phyloP scores from a whole-genome alignment of 2,888 invertebrate genomes.

The Therioaphis trifolii region DNA sequence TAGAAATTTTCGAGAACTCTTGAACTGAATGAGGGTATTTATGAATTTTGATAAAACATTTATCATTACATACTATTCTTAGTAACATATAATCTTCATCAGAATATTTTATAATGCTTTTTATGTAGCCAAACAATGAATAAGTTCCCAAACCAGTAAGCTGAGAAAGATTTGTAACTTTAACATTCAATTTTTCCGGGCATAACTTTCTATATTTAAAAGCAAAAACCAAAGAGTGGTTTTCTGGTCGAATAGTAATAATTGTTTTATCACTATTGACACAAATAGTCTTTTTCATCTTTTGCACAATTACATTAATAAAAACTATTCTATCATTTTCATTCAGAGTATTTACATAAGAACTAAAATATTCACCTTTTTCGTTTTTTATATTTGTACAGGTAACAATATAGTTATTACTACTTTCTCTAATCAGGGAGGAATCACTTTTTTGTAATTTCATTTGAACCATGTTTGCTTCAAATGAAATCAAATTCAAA shows the following conservation, averaged over 20 bases:
- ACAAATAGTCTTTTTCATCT: neutral
- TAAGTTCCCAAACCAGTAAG: slow-evolving; percentile 16
- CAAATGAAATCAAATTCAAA: neutral
- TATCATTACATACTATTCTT: slow-evolving; percentile 24
- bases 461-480: neutral
- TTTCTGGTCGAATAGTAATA: slow-evolving; percentile 16
- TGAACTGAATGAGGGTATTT: neutral
- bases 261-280: neutral
- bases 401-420: neutral
- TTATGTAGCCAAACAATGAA: slow-evolving; percentile 25
- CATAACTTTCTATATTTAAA: neutral
- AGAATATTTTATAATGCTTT: neutral
- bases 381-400: slow-evolving; percentile 33
- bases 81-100: slow-evolving; percentile 8
- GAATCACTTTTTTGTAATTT: neutral
- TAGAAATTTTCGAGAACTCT: neutral
- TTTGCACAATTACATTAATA: neutral
- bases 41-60: slow-evolving; percentile 2
- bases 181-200: neutral
- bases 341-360: neutral
- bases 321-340: slow-evolving; percentile 19
- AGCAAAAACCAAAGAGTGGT: slow-evolving; percentile 1
- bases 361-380: slow-evolving; percentile 11
- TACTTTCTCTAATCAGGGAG: neutral
- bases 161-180: neutral